Base-by-base conservation (phyloP, 2,797 vertebrate species). In the Hoplostethus atlanticus region DNA sequence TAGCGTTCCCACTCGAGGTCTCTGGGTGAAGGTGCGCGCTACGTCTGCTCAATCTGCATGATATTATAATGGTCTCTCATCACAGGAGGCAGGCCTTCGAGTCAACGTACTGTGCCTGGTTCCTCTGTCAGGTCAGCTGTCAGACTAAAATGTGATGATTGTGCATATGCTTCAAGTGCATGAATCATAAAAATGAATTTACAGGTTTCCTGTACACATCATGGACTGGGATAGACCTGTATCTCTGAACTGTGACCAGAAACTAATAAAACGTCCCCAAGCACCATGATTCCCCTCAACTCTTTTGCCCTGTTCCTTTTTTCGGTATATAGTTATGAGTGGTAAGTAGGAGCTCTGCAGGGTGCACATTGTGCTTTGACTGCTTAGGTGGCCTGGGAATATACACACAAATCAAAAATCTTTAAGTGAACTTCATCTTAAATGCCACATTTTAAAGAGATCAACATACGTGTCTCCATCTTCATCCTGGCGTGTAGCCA, bases 401-500 rank as follows among this genome's bases (percentile, higher is more conserved):
- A 6, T 40, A 9, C 13, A n/a, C 10, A 62, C 6, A 51, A 50
- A 28, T 17, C 12, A 25, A 50, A 40, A 6, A 40, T 5, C 38
- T 40, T 40, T 40, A 40, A 40, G 38, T 1, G 9, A 51, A 51
- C 48, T 51, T 51, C 16, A 51, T 21, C 17, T 17, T 21, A 9
- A 51, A 17, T 10, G 48, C n/a, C 16, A 15, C 16, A 66, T 67
- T 30, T 11, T 6, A 42, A 54, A 56, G 17, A 30, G 21, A 51
- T 70, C 17, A 68, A 91, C 93, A 72, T 92, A 94, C 93, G 92
- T 94, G 90, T 94, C 93, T 77, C 93, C 93, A 28, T 94, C 93
- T 63, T 94, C 91, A 77, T 94, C 93, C 69, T 93, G 92, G 64
- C 9, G 83, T 3, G 89, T 92, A 13, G 93, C 93, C 77, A 89